Evolutionary conservation across 2,113 vertebrate genomes (phyloP), one percentile per base, ranked within the genome.

Genomic region (Illadopsis cleaveri): DNA sequence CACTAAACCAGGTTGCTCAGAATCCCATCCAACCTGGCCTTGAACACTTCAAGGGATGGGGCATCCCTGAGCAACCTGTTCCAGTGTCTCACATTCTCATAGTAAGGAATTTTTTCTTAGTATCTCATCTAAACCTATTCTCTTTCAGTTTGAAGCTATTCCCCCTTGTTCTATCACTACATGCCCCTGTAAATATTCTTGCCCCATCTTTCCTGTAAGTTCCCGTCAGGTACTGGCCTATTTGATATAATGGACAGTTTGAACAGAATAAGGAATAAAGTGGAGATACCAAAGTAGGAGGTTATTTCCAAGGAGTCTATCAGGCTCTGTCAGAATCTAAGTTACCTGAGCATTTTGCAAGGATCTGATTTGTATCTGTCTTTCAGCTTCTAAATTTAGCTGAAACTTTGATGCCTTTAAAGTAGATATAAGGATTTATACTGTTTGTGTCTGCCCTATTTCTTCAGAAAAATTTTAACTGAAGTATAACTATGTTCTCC

Each of bases 11-110:
- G 31, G 50, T 27, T 80, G 35, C 25, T 57, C 66, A 64, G 42
- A 57, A 14, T 12, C 27, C 11, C 6, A 25, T 27, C 8, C 50
- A 50, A 5, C 17, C 0, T 1, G 10, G 21, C 17, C 14, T 48
- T 25, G 21, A 48, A 56, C 21, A 10, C 42, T 31, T 48, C 1
- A 1, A 50, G 25, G 17, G 25, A 50, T 57, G 14, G 6, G 17
- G 11, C 31, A 72, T 15, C 27, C 25, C 31, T 42, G 42, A 27
- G 15, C 4, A 65, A 56, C 31, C 9, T 65, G 10, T 65, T 33
- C 17, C 44, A 28, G 21, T 65, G 27, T 18, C 35, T 88, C 58
- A 57, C 4, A 88, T 40, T 30, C 40, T 64, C 35, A 64, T 11
- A 56, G 11, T 15, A 42, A 56, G 42, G 9, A 40, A 40, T 40